Percentiles rank a stretch among this genome's conserved stretches.
phyloP scores from a whole-genome alignment of 2,888 invertebrate species.

The Andrena camellia region DNA sequence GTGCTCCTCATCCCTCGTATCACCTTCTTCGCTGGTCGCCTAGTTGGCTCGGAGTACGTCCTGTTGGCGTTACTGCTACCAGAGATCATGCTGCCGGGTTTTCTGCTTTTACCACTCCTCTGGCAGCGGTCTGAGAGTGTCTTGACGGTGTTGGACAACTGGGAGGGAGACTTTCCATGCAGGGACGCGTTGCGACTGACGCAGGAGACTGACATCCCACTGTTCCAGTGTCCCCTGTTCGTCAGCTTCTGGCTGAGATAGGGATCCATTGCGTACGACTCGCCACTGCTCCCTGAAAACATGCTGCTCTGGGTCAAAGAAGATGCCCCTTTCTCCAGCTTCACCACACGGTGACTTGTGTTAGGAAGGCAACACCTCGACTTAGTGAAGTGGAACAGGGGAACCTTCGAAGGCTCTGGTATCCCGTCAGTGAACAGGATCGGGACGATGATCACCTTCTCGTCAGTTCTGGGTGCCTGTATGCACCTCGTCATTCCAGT shows the following conservation, averaged over 20 bases:
- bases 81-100: neutral
- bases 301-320: constrained; percentile 7
- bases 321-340: neutral
- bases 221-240: constrained; percentile 8
- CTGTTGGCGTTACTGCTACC: constrained; percentile 13
- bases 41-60: constrained; percentile 15
- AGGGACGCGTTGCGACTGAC: constrained; percentile 5
- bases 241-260: neutral
- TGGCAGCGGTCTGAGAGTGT: constrained; percentile 10
- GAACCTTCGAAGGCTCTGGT: constrained; percentile 49
- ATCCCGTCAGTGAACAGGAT: constrained; percentile 64
- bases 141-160: neutral
- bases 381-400: constrained; percentile 39
- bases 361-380: neutral
- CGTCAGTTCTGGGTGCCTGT: neutral
- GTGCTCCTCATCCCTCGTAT: constrained; percentile 70
- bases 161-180: constrained; percentile 2
- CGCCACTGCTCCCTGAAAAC: constrained; percentile 10
- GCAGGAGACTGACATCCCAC: constrained; percentile 21
- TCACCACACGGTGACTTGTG: constrained; percentile 12
- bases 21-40: neutral
- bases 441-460: constrained; percentile 71
- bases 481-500: neutral
- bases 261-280: constrained; percentile 1
- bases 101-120: neutral